Conservation (phyloP, 2,888 invertebrate genomes). For the Lycocerus yunnanus region DNA sequence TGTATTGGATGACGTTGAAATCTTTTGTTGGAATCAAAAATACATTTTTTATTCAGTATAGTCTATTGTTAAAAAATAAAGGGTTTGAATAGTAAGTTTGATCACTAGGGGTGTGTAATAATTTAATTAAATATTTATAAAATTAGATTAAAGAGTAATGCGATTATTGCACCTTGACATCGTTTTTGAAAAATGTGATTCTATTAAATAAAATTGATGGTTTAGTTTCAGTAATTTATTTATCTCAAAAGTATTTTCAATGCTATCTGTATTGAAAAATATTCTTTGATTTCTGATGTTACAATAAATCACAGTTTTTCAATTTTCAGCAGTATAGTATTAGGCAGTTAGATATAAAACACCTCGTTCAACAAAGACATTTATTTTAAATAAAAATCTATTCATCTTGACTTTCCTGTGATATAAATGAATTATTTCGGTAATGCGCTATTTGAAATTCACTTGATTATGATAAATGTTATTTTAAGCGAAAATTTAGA, state of each 20-base stretch:
- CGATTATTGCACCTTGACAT: no score
- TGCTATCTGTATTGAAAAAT: neutral
- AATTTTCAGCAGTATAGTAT: neutral
- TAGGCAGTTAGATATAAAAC: neutral
- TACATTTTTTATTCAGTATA: neutral
- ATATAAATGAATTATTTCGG: neutral
- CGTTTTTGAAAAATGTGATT: neutral
- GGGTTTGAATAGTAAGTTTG: neutral
- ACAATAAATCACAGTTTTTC: neutral
- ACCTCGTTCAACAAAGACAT: neutral
- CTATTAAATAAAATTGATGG: neutral
- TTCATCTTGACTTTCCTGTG: no score
- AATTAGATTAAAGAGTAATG: neutral
- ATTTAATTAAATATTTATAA: neutral
- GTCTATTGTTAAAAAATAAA: neutral
- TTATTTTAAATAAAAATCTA: neutral
- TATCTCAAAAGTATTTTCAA: neutral
- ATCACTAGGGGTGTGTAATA: neutral
- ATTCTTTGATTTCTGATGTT: neutral
- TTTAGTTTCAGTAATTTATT: neutral
- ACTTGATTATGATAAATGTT: neutral
- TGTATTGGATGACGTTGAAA: neutral
- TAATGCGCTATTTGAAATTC: neutral
- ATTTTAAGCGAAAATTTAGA: neutral
- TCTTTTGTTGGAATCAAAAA: neutral